These are phyloP conservation scores for Bilobella aurantiaca DNA, from an alignment of 1,140 invertebrate genomes.

Conservation along the genomic window DNA sequence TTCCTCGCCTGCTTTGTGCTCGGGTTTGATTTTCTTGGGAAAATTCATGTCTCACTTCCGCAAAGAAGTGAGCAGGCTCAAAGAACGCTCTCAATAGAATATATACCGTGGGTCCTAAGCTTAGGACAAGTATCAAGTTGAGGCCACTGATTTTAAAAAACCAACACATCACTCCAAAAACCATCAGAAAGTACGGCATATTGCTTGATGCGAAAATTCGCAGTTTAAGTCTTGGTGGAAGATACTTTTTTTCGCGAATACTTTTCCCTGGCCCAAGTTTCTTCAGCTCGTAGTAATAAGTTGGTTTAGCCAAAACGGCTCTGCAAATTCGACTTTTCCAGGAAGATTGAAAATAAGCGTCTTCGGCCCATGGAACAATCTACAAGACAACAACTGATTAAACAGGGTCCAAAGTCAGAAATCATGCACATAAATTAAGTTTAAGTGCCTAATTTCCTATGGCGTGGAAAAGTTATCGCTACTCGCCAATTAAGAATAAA, in stretches of 20 bases:
- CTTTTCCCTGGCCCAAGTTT: conserved; percentile 6
- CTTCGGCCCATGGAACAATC: conserved; percentile 2
- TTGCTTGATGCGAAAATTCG: conserved; percentile 8
- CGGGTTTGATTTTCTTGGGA: not conserved
- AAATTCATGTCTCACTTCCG: not conserved
- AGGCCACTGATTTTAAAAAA: not conserved
- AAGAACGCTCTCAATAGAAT: not conserved
- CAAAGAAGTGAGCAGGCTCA: not conserved
- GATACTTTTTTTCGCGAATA: conserved; percentile 8
- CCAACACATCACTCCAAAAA: not conserved
- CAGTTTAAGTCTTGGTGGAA: conserved; percentile 23
- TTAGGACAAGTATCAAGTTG: not conserved
- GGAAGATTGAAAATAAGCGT: conserved; percentile 11
- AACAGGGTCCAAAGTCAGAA: too few species aligned
- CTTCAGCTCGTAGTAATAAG: conserved; percentile 12
- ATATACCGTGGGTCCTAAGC: not conserved
- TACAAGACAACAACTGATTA: too few species aligned
- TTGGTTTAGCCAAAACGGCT: conserved; percentile 21
- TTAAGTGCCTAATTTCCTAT: too few species aligned
- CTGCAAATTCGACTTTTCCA: conserved; percentile 16
- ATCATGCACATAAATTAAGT: too few species aligned
- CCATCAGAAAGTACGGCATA: not conserved
- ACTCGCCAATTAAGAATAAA: too few species aligned
- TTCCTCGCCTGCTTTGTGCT: not conserved
- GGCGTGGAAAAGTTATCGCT: too few species aligned